Evolutionary conservation across 2,797 vertebrate species (phyloP), one percentile per base, ranked within the genome.

Genomic region (Pangasius sanitwongsei): DNA sequence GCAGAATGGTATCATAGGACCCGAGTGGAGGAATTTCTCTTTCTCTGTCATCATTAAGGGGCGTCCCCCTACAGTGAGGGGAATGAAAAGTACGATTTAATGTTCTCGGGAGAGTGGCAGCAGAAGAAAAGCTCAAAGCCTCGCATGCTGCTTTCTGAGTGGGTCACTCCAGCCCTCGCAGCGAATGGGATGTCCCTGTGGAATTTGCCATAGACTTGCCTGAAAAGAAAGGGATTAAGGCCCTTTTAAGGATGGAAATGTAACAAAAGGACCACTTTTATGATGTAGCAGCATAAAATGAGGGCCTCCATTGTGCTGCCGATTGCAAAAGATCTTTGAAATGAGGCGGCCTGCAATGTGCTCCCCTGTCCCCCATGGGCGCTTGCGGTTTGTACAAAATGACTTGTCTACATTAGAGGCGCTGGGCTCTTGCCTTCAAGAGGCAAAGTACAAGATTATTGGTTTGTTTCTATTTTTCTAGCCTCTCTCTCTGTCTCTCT

Each of bases 241-340:
- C 95, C 93, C 92, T 97, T 98, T 98, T 97, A 97, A 97, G 95
- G 95, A 96, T 97, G 95, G 95, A 97, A 97, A 98, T 97, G 97
- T 96, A 98, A 99, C 97, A 99, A 99, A 99, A 97, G 97, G 95
- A 96, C 95, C 97, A 98, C 96, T 98, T 99, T 97, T 97, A 98
- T 98, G 97, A 98, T 98, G 97, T 97, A 98, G 97, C 97, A 96
- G 97, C 96, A 97, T 97, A 99, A 99, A 98, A 97, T 98, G 97
- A 97, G 97, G 95, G 95, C 93, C 95, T 97, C 95, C 94, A 97
- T 98, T 98, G 97, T 98, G 95, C 92, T 87, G 94, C 94, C 97
- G 96, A 97, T 97, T 97, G 97, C 96, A 96, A 91, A 91, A 91
- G 96, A 97, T 97, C 97, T 97, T 97, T 96, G 97, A 97, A 97